These are phyloP conservation scores for Caenorhabditis doughertyi DNA, from an alignment of 2,888 invertebrate genomes.

Conservation along the genomic window DNA sequence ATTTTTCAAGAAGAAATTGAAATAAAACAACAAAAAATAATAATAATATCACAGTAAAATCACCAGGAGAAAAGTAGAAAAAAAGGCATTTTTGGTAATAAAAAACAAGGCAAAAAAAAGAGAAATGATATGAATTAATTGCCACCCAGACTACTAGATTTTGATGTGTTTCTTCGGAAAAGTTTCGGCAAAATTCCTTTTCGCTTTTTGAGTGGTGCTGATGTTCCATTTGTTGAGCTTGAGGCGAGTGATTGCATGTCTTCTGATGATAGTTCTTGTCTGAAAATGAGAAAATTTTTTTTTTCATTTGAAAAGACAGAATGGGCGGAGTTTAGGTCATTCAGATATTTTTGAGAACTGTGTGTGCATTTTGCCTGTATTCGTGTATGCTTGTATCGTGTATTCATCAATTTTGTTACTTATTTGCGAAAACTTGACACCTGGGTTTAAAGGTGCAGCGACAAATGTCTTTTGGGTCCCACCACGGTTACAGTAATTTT, in stretches of 20 bases:
- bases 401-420: no score
- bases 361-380: no score
- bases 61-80: conserved; percentile 14
- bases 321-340: no score
- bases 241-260: conserved; percentile 31
- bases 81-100: neutral
- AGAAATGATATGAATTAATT: neutral
- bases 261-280: conserved; percentile 13
- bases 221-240: conserved; percentile 4
- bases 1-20: neutral
- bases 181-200: conserved; percentile 48
- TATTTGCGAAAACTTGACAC: no score
- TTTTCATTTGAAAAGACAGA: neutral
- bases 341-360: no score
- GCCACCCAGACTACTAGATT: conserved; percentile 34
- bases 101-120: neutral
- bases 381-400: no score
- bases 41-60: conserved; percentile 18
- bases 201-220: conserved; percentile 13
- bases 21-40: neutral
- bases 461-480: no score
- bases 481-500: no score
- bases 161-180: conserved; percentile 45
- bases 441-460: no score
- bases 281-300: conserved; percentile 8